A percentile compares a stretch with the other conserved stretches of the same genome.
Conservation (phyloP, 2,888 invertebrate species). For the Chironomus tentans region DNA sequence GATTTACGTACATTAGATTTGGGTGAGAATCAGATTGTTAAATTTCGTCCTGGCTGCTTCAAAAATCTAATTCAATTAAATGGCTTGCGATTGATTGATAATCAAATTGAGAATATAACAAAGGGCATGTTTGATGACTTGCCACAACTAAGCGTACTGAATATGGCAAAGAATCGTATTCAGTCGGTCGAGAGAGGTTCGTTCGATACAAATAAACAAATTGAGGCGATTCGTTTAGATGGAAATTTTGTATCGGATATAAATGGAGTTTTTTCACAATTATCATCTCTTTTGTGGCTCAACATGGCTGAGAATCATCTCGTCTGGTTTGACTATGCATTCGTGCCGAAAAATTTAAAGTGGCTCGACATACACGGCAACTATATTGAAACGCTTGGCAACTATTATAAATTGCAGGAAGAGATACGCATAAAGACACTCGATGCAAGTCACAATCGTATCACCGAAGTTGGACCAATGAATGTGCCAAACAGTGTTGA, state of each 20-base stretch:
- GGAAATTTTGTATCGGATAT: slow-evolving; percentile 82
- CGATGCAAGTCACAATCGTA: slow-evolving; percentile 83
- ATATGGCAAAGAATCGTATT: slow-evolving; percentile 83
- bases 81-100: slow-evolving; percentile 79
- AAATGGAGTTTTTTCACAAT: slow-evolving; percentile 78
- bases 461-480: slow-evolving; percentile 69
- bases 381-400: slow-evolving; percentile 76
- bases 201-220: slow-evolving; percentile 68
- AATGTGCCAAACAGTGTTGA: slow-evolving; percentile 83
- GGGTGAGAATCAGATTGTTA: slow-evolving; percentile 82
- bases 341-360: slow-evolving; percentile 79
- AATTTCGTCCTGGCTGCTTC: slow-evolving; percentile 75
- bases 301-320: slow-evolving; percentile 86
- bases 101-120: slow-evolving; percentile 76
- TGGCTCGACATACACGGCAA: slow-evolving; percentile 89
- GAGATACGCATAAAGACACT: slow-evolving; percentile 77
- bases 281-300: slow-evolving; percentile 74
- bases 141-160: slow-evolving; percentile 73
- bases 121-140: slow-evolving; percentile 82
- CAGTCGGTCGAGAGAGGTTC: slow-evolving; percentile 76
- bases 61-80: slow-evolving; percentile 78
- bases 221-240: slow-evolving; percentile 81
- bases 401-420: slow-evolving; percentile 79
- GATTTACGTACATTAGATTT: slow-evolving; percentile 81
- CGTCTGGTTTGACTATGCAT: slow-evolving; percentile 88